Base-by-base conservation (phyloP, 1,140 invertebrate genomes). In the Hermetia illucens region DNA sequence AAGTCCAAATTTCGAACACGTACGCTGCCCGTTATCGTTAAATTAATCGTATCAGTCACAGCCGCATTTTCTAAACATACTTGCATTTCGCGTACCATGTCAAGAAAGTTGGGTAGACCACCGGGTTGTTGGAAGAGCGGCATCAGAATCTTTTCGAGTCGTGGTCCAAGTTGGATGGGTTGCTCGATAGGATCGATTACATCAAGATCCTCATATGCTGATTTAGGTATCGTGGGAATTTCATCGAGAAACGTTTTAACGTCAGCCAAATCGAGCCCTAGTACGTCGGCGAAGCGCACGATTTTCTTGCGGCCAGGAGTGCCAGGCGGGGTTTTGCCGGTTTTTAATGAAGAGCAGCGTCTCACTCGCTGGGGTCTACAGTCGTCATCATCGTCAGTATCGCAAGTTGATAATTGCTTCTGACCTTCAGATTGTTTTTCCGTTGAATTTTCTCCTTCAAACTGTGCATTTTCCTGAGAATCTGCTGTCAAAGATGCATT, bases 211-310 rank as follows among this genome's bases (percentile, higher is more conserved):
- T 74, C 73, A 50, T 75, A 91, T 2, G 88, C 87, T 1, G 84
- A 90, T 52, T 75, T 80, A 1, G 87, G 88, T 47, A 93, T 71
- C 45, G 77, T 81, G 2, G 88, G 88, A 42, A 90, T 78, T 62
- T 90, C 88, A 51, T 91, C 86, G 43, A 89, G 64, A 59, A 88
- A 90, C 3, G 84, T 89, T 50, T 87, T 73, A 0, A 95, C 81
- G 50, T 88, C 85, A 9, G 87, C 88, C 42, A 97, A 64, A 65
- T 96, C 91, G 5, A 96, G 64, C 1, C 92, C 92, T 21, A 97
- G 63, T 1, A 86, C 88, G 53, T 96, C 92, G 0, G 91, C 92
- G 59, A 97, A 97, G 13, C 91, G 71, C 1, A 95, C 91, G 22
- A 92, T 92, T 62, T 95, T 96, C 59, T 94, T 95, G 1, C 81